Base-by-base conservation (phyloP, 2,888 invertebrate species). In the Xiphydria camelus region DNA sequence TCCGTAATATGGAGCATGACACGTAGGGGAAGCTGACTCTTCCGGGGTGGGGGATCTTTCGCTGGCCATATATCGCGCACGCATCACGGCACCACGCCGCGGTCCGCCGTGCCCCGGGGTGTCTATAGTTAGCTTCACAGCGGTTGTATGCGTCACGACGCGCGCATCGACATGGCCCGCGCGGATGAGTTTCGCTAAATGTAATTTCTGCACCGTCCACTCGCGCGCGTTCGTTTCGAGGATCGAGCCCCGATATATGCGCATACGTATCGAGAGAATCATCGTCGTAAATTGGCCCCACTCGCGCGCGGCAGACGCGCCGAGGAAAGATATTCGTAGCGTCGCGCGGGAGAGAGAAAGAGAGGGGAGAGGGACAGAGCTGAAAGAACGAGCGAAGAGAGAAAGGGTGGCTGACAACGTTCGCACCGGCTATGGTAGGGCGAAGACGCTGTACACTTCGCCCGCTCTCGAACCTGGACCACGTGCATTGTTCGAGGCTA, bases 401-500 rank as follows among this genome's bases (percentile, higher is more conserved):
- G n/a, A n/a, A n/a, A n/a, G n/a, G n/a, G n/a, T n/a, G n/a, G n/a
- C n/a, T n/a, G n/a, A n/a, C n/a, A n/a, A n/a, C n/a, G n/a, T n/a
- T n/a, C n/a, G n/a, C n/a, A n/a, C n/a, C n/a, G n/a, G n/a, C n/a
- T n/a, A n/a, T n/a, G n/a, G n/a, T n/a, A n/a, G n/a, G n/a, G n/a
- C n/a, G n/a, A n/a, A n/a, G n/a, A n/a, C n/a, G n/a, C n/a, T n/a
- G n/a, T n/a, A n/a, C n/a, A n/a, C n/a, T n/a, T n/a, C n/a, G n/a
- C n/a, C n/a, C n/a, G n/a, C n/a, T n/a, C n/a, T n/a, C 64, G 65
- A 70, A 70, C 62, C 66, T 61, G n/a, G 65, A 64, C 65, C 71
- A 63, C 68, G 67, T 64, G 67, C 69, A 74, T 74, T 74, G 74
- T 74, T 72, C 57, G 60, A 56, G 53, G 68, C 68, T 74, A 73